Evolutionary conservation across 2,797 vertebrate species (phyloP).

Genomic region (Basileuterus tristriatus): DNA sequence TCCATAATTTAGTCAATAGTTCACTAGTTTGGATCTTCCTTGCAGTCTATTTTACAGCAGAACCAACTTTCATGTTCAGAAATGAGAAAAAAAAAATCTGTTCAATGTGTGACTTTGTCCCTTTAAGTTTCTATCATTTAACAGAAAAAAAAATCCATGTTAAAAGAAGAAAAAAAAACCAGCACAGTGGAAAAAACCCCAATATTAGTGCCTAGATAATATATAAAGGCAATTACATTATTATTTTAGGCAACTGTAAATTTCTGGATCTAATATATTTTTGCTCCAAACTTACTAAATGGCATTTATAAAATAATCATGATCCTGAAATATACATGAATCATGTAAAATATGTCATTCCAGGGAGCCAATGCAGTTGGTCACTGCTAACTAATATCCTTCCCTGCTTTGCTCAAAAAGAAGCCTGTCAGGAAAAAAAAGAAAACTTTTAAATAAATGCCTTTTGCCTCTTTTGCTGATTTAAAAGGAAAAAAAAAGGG

Average conservation of each 20-base stretch:
- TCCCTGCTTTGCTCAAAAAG: slow-evolving; percentile 62
- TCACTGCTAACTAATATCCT: slow-evolving; percentile 58
- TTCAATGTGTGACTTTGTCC: background rate
- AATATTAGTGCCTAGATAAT: slow-evolving; percentile 69
- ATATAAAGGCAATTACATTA: slow-evolving; percentile 79
- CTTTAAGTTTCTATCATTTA: background rate
- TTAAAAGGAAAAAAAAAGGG: background rate
- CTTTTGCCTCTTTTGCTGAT: background rate
- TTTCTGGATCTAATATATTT: slow-evolving; percentile 71
- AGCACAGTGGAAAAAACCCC: slow-evolving; percentile 1
- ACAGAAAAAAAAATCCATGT: slow-evolving; percentile 14
- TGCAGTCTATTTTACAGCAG: background rate
- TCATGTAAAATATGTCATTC: slow-evolving; percentile 72
- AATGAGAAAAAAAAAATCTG: background rate
- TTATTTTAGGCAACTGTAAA: slow-evolving; percentile 79
- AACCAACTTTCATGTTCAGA: background rate
- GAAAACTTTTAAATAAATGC: background rate
- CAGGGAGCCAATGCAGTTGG: slow-evolving; percentile 59
- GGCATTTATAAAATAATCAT: slow-evolving; percentile 83
- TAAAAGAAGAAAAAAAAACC: slow-evolving; percentile 27
- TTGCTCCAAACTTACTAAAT: slow-evolving; percentile 67
- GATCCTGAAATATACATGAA: slow-evolving; percentile 77
- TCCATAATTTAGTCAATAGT: background rate
- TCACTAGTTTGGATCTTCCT: background rate
- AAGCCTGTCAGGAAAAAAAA: background rate